Evolutionary conservation across 2,888 invertebrate genomes (phyloP).

Genomic region (Trimorus sp.): DNA sequence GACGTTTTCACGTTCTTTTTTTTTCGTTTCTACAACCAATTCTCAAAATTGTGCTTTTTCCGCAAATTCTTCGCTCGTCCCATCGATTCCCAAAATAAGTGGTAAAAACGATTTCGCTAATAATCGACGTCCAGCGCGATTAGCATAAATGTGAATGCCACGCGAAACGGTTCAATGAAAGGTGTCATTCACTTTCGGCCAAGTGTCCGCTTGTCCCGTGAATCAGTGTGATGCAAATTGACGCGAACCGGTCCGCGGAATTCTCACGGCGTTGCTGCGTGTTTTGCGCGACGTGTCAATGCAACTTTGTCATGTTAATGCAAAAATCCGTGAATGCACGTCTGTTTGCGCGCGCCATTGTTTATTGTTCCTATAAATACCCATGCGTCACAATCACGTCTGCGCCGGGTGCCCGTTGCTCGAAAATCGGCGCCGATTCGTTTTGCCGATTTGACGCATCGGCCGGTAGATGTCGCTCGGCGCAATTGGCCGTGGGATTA

Average conservation of each 20-base stretch:
- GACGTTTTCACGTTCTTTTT: too few species aligned
- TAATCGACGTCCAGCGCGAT: not conserved
- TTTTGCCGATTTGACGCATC: too few species aligned
- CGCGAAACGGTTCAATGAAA: slow-evolving; percentile 12
- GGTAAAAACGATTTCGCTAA: slow-evolving; percentile 11
- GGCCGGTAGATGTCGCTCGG: not conserved
- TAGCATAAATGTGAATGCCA: slow-evolving; percentile 18
- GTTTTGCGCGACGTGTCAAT: slow-evolving; percentile 51
- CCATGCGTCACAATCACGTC: slow-evolving; percentile 11
- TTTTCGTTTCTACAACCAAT: too few species aligned
- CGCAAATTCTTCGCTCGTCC: too few species aligned
- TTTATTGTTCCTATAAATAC: slow-evolving; percentile 55
- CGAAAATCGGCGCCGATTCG: too few species aligned
- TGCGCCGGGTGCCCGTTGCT: slow-evolving; percentile 4
- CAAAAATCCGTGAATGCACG: slow-evolving; percentile 46
- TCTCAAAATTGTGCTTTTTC: too few species aligned
- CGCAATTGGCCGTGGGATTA: slow-evolving; percentile 6
- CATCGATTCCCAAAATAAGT: too few species aligned
- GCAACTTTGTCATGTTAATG: slow-evolving; percentile 61
- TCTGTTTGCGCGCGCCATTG: slow-evolving; percentile 44
- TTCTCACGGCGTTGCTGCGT: slow-evolving; percentile 43
- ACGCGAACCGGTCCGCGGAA: slow-evolving; percentile 26
- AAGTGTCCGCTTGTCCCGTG: slow-evolving; percentile 5
- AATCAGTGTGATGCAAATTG: slow-evolving; percentile 38
- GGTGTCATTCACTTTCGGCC: slow-evolving; percentile 30